These are phyloP conservation scores for Leptopilina drosophilae DNA, from an alignment of 2,888 invertebrate genomes.

Conservation along the genomic window DNA sequence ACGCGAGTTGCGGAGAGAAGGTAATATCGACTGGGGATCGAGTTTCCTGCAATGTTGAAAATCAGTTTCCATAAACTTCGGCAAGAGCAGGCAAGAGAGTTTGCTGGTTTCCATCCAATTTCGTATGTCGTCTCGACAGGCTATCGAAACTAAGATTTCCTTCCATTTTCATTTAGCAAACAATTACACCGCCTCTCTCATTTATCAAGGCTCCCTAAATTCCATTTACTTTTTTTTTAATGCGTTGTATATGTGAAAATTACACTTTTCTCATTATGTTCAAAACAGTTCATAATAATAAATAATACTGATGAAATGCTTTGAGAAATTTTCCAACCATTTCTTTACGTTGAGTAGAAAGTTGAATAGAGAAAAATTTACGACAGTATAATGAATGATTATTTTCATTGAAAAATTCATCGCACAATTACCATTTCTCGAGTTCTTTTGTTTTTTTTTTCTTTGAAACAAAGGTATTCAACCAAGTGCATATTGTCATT, in stretches of 20 bases:
- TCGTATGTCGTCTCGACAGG: constrained; percentile 49
- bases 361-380: not conserved
- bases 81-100: constrained; percentile 40
- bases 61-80: constrained; percentile 54
- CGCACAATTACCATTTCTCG: not conserved
- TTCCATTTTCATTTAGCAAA: constrained; percentile 48
- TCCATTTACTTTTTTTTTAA: constrained; percentile 34
- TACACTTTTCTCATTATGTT: not conserved
- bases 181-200: constrained; percentile 20
- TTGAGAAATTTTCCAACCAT: not conserved
- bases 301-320: not conserved
- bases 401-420: constrained; percentile 2
- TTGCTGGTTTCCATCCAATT: constrained; percentile 50
- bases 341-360: not conserved
- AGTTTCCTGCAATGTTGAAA: constrained; percentile 49
- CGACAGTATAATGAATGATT: not conserved
- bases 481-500: constrained; percentile 10
- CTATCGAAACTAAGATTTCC: constrained; percentile 45
- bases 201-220: constrained; percentile 28
- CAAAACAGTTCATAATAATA: not conserved
- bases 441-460: not conserved
- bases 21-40: constrained; percentile 44
- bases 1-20: not conserved
- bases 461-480: constrained; percentile 24
- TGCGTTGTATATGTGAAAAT: not conserved